Conservation (phyloP, 2,888 invertebrate species). For the Trachelus iudaicus region DNA sequence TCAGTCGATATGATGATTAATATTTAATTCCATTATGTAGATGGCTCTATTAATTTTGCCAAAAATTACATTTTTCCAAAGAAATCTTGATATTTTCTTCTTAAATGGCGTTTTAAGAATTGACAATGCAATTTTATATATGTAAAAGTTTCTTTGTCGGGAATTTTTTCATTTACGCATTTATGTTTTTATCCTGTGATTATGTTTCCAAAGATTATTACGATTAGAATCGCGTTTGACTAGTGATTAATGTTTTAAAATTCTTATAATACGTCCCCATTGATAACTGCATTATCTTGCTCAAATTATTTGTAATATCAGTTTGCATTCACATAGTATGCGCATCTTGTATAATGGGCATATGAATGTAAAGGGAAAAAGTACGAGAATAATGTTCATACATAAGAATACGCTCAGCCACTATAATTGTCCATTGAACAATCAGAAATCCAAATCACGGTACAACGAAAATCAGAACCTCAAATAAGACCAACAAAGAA, state of each 20-base stretch:
- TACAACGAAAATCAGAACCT: conserved; percentile 14
- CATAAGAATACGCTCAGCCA: background rate
- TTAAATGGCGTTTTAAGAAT: background rate
- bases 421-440: conserved; percentile 1
- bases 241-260: background rate
- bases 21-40: background rate
- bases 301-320: conserved; percentile 14
- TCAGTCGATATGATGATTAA: background rate
- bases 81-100: background rate
- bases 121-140: background rate
- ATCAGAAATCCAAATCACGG: conserved; percentile 5
- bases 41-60: background rate
- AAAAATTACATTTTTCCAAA: background rate
- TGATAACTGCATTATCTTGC: conserved; percentile 7
- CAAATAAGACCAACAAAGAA: conserved; percentile 1
- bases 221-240: background rate
- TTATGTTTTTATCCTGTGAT: background rate
- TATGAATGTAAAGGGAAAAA: background rate
- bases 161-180: background rate
- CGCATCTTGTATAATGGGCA: background rate
- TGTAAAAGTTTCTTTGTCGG: too few species aligned
- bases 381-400: background rate
- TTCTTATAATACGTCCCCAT: background rate
- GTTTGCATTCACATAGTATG: background rate
- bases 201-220: background rate